Base-by-base conservation (phyloP, 92 coral and sea anemone genomes). In the Actinostola sp. region DNA sequence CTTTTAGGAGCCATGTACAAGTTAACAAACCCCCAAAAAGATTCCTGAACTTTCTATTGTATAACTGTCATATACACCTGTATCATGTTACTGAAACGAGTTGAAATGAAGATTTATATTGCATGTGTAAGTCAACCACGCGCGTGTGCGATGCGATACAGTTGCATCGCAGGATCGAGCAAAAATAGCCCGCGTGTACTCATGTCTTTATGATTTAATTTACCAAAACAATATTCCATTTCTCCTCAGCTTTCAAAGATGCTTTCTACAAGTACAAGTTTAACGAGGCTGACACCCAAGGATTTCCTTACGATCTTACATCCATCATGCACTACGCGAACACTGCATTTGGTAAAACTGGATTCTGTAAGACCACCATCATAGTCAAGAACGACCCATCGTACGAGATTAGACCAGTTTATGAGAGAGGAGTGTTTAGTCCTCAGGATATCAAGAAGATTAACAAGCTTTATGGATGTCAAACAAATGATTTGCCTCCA, bases 301-400 rank as follows among this genome's bases (percentile, higher is more conserved):
- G 94, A 32, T 81, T 63, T 65, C 79, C 86, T 54, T 86, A 89
- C 49, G 94, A 89, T 65, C 85, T 89, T 20, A 89, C 94, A n/a
- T 89, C 94, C 49, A 89, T 89, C 68, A 89, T 89, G 94, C 94
- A 89, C 72, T 89, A 89, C 70, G 90, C 82, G 56, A 89, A 89
- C 66, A 61, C 57, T 5, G 94, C 94, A 1, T 89, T 89, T 43
- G 78, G 87, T 21, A 79, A 77, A 45, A 49, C 69, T 39, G 94
- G 94, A 12, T 89, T 73, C 69, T 89, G 94, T 51, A 87, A 85
- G 48, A 86, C 94, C 13, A 89, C 94, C 61, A 89, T 85, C 75
- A 57, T 83, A 56, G 84, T 89, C 17, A 89, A 76, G 75, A 64
- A 57, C 35, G 72, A 89, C 73, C 77, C 73, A 3, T 82, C 89